A percentile compares a stretch with the other conserved stretches of the same genome.
These are phyloP conservation scores for Gallinago solitaria DNA, from an alignment of 2,797 vertebrate species.

Conservation along the genomic window DNA sequence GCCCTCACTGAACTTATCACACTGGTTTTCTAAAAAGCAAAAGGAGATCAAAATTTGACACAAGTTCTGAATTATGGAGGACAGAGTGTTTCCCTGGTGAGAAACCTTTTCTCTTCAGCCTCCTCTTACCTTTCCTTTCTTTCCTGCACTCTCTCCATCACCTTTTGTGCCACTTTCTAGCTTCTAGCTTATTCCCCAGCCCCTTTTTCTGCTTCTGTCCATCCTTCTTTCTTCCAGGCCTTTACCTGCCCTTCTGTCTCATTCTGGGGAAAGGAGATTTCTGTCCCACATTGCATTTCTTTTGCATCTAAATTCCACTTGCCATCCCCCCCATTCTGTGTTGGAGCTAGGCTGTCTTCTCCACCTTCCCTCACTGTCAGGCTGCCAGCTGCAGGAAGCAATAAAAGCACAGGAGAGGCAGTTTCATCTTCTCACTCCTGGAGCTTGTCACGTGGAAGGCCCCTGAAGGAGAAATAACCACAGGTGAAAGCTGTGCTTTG, in stretches of 20 bases:
- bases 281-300: background rate
- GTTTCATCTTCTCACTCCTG: background rate
- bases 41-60: background rate
- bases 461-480: background rate
- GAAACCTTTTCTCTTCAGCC: background rate
- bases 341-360: background rate
- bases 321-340: background rate
- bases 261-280: background rate
- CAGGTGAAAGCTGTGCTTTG: background rate
- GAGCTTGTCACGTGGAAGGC: fast-evolving
- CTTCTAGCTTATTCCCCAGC: background rate
- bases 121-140: background rate
- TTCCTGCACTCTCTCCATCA: background rate
- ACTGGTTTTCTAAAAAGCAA: background rate
- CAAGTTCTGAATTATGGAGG: background rate
- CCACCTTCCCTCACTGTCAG: background rate
- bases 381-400: background rate
- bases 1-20: background rate
- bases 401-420: background rate
- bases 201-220: background rate
- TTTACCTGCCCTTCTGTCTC: background rate
- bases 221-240: background rate
- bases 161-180: background rate
- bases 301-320: background rate
- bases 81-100: background rate